phyloP scores from a whole-genome alignment of 2,113 vertebrate species.

The Miniopterus natalensis region DNA sequence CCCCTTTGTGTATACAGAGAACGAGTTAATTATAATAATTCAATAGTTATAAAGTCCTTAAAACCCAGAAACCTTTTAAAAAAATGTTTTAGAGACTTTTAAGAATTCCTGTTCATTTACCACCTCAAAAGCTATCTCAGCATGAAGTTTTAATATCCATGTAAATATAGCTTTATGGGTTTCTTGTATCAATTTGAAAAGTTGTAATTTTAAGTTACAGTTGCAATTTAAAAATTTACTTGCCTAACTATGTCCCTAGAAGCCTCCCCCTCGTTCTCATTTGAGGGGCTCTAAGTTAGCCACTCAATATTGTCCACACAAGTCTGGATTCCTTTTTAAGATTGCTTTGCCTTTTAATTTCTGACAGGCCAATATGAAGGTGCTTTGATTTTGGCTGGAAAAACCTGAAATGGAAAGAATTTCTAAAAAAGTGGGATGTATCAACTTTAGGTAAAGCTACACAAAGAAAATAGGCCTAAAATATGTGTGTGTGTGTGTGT shows the following conservation, averaged over 20 bases:
- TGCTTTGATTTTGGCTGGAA: conserved; percentile 29
- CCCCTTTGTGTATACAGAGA: not conserved
- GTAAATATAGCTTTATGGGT: not conserved
- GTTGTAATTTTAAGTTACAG: conserved; percentile 36
- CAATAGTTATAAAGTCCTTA: conserved; percentile 16
- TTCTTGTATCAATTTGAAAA: conserved; percentile 31
- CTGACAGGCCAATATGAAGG: conserved; percentile 16
- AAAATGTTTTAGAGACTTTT: not conserved
- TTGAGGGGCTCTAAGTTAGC: conserved; percentile 37
- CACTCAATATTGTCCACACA: not conserved
- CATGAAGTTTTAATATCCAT: not conserved
- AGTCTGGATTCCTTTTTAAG: conserved; percentile 36
- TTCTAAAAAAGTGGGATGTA: conserved; percentile 61
- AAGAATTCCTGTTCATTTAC: conserved; percentile 32
- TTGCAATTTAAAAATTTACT: conserved; percentile 1
- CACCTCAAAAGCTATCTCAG: conserved; percentile 12
- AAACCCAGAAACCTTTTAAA: not conserved
- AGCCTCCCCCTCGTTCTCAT: not conserved
- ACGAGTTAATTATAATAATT: not conserved
- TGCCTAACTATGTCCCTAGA: conserved; percentile 18
- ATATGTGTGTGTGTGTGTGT: not conserved
- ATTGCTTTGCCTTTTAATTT: conserved; percentile 44
- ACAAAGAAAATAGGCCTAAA: conserved; percentile 39
- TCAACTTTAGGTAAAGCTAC: conserved; percentile 50
- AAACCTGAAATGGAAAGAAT: conserved; percentile 61